Evolutionary conservation across 2,113 vertebrate genomes (phyloP).

Genomic region (Neogobius melanostomus): DNA sequence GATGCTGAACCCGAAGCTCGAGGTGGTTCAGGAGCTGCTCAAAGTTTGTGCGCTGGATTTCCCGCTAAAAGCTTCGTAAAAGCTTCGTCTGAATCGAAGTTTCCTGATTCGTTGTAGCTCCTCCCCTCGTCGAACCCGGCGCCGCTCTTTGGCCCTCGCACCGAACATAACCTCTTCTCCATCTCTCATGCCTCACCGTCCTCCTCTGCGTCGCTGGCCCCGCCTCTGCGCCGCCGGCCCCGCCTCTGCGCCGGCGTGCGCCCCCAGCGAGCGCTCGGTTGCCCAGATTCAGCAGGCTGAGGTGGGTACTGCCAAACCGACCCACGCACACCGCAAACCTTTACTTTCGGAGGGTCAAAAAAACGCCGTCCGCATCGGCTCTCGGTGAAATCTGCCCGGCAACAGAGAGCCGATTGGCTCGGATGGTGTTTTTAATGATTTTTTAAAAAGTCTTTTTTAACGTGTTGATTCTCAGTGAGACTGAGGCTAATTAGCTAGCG

Average conservation of each 20-base stretch:
- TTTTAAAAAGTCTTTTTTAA: constrained; percentile 68
- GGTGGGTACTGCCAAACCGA: constrained; percentile 66
- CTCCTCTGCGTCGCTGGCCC: constrained; percentile 75
- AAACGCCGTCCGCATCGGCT: constrained; percentile 76
- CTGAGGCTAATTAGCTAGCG: constrained; percentile 90
- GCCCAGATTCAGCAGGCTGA: constrained; percentile 93
- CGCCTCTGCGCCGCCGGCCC: too few relatives aligned
- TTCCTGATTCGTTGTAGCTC: not conserved
- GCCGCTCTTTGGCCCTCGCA: constrained; percentile 81
- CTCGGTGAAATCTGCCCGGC: constrained; percentile 44
- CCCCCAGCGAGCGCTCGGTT: constrained; percentile 85
- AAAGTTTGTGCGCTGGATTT: too few relatives aligned
- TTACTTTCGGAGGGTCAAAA: constrained; percentile 27
- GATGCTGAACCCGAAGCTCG: too few relatives aligned
- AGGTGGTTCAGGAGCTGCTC: too few relatives aligned
- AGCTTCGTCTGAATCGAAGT: too few relatives aligned
- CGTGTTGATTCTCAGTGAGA: constrained; percentile 86
- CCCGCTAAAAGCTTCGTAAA: not conserved
- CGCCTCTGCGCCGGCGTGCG: too few relatives aligned
- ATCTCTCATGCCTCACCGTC: constrained; percentile 27
- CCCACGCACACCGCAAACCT: constrained; percentile 50
- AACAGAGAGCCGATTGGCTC: constrained; percentile 71
- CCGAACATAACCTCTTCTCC: constrained; percentile 72
- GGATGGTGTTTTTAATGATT: constrained; percentile 15
- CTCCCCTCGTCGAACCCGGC: not conserved